Evolutionary conservation across 2,113 vertebrate species (phyloP).

Genomic region (Macaca mulatta): DNA sequence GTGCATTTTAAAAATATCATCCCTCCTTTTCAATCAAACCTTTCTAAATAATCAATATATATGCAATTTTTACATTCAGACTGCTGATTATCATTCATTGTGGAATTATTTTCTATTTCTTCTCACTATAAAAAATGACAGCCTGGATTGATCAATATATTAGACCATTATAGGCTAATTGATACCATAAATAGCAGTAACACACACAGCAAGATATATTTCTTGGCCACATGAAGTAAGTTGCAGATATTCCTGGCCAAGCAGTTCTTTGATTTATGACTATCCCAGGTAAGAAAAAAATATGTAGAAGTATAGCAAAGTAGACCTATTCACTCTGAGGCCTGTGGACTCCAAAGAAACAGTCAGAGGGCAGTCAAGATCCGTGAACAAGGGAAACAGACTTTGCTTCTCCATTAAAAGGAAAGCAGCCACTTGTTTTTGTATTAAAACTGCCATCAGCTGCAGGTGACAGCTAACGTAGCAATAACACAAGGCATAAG

Average conservation of each 20-base stretch:
- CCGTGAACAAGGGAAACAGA: neutral
- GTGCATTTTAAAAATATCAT: neutral
- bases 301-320: neutral
- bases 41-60: neutral
- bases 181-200: neutral
- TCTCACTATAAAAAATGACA: neutral
- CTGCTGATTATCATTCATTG: neutral
- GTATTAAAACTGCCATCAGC: neutral
- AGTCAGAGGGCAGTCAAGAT: no score
- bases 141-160: neutral
- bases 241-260: neutral
- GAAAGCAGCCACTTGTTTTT: neutral
- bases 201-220: neutral
- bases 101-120: neutral
- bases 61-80: neutral
- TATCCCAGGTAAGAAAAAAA: neutral
- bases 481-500: neutral
- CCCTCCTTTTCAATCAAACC: neutral
- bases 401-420: neutral
- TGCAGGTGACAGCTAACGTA: neutral
- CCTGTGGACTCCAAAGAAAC: neutral
- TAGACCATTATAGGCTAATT: neutral
- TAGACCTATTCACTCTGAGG: neutral
- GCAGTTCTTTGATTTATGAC: neutral
- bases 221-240: neutral